phyloP scores from a whole-genome alignment of 92 coral and sea anemone species.

The Phenganax subtilis region DNA sequence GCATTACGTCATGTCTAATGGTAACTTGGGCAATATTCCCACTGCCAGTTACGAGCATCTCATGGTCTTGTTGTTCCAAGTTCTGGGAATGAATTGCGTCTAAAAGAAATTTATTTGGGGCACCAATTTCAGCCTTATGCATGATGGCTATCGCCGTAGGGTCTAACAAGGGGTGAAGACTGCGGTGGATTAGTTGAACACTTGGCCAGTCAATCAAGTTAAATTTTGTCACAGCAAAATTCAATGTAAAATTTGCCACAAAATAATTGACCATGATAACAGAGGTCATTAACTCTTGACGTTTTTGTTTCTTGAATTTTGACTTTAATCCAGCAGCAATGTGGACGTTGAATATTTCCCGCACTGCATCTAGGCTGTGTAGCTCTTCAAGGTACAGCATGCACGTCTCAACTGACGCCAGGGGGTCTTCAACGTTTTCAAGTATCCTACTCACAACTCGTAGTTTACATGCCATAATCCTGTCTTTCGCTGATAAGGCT shows the following conservation, averaged over 20 bases:
- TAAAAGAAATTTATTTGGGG: neutral
- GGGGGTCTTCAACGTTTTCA: conserved; percentile 10
- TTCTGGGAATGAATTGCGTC: neutral
- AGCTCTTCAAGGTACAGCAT: conserved; percentile 48
- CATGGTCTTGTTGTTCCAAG: neutral
- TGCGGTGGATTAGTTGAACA: neutral
- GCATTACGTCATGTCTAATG: neutral
- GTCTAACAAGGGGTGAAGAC: conserved; percentile 6
- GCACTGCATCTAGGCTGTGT: conserved; percentile 42
- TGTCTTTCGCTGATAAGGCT: conserved; percentile 16
- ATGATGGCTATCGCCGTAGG: neutral
- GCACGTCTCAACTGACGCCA: conserved; percentile 45
- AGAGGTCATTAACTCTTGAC: conserved; percentile 39
- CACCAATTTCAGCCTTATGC: conserved; percentile 7
- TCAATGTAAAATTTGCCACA: conserved; percentile 20
- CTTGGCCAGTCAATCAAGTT: conserved; percentile 10
- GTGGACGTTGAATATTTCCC: conserved; percentile 41
- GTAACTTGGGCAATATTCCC: neutral
- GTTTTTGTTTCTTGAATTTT: conserved; percentile 38
- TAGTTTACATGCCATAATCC: conserved; percentile 18
- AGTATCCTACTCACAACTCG: conserved; percentile 19
- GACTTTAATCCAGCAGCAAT: conserved; percentile 47
- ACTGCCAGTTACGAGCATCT: neutral
- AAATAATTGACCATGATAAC: conserved; percentile 41
- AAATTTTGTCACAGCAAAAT: neutral